Percentiles rank a stretch among this genome's conserved stretches.
Conservation (phyloP, 2,797 vertebrate species). For the Cyprinella venusta region DNA sequence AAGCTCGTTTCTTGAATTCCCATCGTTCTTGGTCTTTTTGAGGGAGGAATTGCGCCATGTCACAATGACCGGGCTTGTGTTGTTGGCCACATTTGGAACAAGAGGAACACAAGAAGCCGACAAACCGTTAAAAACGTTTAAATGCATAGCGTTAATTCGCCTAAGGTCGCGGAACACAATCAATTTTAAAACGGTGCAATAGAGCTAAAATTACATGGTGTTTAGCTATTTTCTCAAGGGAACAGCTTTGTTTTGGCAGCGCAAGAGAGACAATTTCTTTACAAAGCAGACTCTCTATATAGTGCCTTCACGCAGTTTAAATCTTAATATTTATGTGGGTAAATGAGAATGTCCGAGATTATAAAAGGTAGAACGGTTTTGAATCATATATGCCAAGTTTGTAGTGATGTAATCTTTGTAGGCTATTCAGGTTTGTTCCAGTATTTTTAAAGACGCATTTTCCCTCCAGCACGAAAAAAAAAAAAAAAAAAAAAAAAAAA, state of each 20-base stretch:
- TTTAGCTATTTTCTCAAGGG: slow-evolving; percentile 49
- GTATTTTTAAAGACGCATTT: neutral
- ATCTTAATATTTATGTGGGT: neutral
- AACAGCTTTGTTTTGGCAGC: slow-evolving; percentile 42
- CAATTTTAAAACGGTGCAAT: slow-evolving; percentile 46
- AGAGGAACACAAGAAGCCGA: slow-evolving; percentile 57
- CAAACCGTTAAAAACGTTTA: slow-evolving; percentile 55
- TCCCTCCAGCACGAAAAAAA: no score
- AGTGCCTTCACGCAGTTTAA: neutral
- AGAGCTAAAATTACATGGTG: slow-evolving; percentile 52
- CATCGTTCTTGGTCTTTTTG: slow-evolving; percentile 45
- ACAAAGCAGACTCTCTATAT: neutral
- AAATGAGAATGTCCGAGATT: neutral
- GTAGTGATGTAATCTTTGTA: no score
- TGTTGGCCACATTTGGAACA: slow-evolving; percentile 46
- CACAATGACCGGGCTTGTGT: slow-evolving; percentile 65
- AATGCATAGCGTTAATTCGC: slow-evolving; percentile 59
- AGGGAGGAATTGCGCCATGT: slow-evolving; percentile 22
- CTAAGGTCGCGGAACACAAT: slow-evolving; percentile 59
- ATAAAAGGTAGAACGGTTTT: neutral
- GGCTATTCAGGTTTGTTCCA: neutral
- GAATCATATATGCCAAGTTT: neutral
- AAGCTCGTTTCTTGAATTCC: slow-evolving; percentile 77
- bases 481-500: neutral
- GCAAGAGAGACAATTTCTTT: slow-evolving; percentile 11